A percentile compares a stretch with the other conserved stretches of the same genome.
These are phyloP conservation scores for Montipora capitata DNA, from an alignment of 92 coral and sea anemone genomes.

Conservation along the genomic window DNA sequence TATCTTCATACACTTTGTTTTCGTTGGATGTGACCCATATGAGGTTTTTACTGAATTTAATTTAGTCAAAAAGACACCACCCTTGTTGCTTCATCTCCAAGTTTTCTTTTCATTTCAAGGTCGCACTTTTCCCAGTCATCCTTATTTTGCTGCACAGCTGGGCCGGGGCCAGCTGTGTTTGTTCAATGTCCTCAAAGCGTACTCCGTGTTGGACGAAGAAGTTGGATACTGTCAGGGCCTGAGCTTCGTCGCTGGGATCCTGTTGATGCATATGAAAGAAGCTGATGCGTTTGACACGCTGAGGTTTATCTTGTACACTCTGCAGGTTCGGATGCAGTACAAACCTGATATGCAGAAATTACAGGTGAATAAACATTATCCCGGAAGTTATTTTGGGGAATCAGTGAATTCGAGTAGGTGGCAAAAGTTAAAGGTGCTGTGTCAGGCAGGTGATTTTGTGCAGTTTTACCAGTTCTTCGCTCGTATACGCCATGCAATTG, in stretches of 20 bases:
- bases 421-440: too few relatives aligned
- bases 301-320: constrained; percentile 82
- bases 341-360: constrained; percentile 96
- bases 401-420: too few relatives aligned
- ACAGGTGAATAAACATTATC: constrained; percentile 70
- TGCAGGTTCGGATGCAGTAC: constrained; percentile 91
- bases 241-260: constrained; percentile 98
- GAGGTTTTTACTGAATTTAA: too few relatives aligned
- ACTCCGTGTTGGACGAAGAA: constrained; percentile 92
- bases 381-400: too few relatives aligned
- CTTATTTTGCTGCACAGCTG: constrained; percentile 89
- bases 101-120: constrained; percentile 58
- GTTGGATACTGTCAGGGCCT: constrained; percentile 99
- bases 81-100: too few relatives aligned
- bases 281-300: constrained; percentile 90
- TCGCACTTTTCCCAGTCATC: constrained; percentile 98
- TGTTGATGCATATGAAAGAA: constrained; percentile 97
- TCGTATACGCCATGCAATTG: too few relatives aligned
- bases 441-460: too few relatives aligned
- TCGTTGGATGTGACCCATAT: too few relatives aligned
- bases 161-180: constrained; percentile 96
- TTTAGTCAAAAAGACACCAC: too few relatives aligned
- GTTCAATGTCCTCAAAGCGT: constrained; percentile 94
- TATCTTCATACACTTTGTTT: too few relatives aligned
- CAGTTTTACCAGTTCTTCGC: too few relatives aligned